Evolutionary conservation across 2,888 invertebrate genomes (phyloP), one percentile per base, ranked within the genome.

Genomic region (Hoplodrina blanda): DNA sequence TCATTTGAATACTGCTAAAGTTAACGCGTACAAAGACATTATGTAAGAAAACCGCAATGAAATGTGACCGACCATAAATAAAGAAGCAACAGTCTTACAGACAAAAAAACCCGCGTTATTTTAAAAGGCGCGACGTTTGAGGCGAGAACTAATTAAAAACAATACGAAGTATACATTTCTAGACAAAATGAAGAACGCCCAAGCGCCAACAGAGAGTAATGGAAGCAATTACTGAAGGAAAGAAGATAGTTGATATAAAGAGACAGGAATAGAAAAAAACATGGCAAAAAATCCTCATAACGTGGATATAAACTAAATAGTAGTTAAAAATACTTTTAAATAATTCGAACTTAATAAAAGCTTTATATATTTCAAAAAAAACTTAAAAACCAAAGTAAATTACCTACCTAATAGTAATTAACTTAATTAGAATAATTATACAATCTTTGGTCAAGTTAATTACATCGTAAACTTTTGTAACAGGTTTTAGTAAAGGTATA

Each of bases 101-200:
- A 33, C n/a, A 8, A 44, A 67, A 66, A 57, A 63, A 66, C 44
- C 20, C 8, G 20, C 30, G 3, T 65, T 62, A 67, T 64, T 81
- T 67, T 44, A 64, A 72, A 57, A 81, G 30, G n/a, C 53, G 11
- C 25, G 49, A 62, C 59, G 66, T 70, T 59, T 41, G 57, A 20
- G 33, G 41, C 64, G 15, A 71, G 37, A 69, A 65, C 70, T 80
- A 85, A 85, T 83, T 80, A 81, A 72, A 82, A 85, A 72, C 54
- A 57, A 67, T 62, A 78, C 67, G 41, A 44, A 56, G 73, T 52
- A 62, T 41, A 76, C n/a, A 62, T 69, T 79, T 56, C 56, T 67
- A 30, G 53, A 56, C 60, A 41, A 74, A 80, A 81, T 76, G 64
- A 70, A 56, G 55, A 72, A 69, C 52, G 52, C 20, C n/a, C 44